Conservation (phyloP, 2,888 invertebrate species). For the Tortrix viridana region DNA sequence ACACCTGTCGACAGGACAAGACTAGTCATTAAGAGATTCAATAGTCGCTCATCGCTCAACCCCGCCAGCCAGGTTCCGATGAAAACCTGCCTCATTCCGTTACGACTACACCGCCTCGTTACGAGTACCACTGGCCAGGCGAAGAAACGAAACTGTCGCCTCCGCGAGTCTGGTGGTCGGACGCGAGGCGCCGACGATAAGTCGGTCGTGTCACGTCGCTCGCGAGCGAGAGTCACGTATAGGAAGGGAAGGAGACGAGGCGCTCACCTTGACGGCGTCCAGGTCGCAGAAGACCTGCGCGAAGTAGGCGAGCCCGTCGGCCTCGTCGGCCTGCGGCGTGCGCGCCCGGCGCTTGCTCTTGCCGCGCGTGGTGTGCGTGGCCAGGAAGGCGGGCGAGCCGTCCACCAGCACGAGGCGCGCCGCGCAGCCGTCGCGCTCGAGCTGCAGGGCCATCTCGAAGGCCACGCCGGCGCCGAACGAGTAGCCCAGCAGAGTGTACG, state of each 20-base stretch:
- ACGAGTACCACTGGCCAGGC: too few relatives aligned
- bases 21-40: too few relatives aligned
- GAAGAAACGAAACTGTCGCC: too few relatives aligned
- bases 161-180: too few relatives aligned
- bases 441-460: constrained; percentile 95
- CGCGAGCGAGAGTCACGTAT: too few relatives aligned
- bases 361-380: constrained; percentile 89
- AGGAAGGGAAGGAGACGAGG: too few relatives aligned
- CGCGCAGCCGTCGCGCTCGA: constrained; percentile 86
- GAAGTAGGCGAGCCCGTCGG: constrained; percentile 92
- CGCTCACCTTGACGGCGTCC: constrained; percentile 84
- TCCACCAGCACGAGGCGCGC: constrained; percentile 92
- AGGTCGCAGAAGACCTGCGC: constrained; percentile 90
- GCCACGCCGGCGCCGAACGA: constrained; percentile 98
- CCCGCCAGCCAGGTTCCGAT: too few relatives aligned
- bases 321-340: constrained; percentile 84
- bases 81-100: too few relatives aligned
- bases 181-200: too few relatives aligned
- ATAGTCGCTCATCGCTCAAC: too few relatives aligned
- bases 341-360: constrained; percentile 83
- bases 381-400: constrained; percentile 94
- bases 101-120: too few relatives aligned
- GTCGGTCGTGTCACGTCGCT: too few relatives aligned
- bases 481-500: constrained; percentile 96
- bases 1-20: constrained; percentile 71